phyloP scores from a whole-genome alignment of 2,797 vertebrate species.

The Chiroxiphia lanceolata region DNA sequence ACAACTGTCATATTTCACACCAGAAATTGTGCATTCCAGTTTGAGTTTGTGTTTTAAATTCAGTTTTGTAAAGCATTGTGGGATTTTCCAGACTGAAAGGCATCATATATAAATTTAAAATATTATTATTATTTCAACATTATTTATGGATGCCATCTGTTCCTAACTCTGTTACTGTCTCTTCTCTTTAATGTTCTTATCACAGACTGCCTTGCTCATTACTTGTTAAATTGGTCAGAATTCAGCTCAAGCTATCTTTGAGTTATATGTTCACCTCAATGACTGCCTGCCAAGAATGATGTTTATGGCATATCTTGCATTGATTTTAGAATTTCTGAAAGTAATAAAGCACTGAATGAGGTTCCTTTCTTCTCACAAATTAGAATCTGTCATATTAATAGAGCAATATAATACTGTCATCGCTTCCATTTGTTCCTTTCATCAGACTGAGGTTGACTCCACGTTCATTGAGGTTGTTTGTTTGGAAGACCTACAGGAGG shows the following conservation, averaged over 20 bases:
- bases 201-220: slow-evolving; percentile 52
- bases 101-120: slow-evolving; percentile 64
- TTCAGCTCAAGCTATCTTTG: slow-evolving; percentile 56
- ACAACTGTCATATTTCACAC: slow-evolving; percentile 59
- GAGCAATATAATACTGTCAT: slow-evolving; percentile 51
- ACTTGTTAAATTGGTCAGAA: slow-evolving; percentile 63
- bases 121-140: slow-evolving; percentile 62
- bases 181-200: slow-evolving; percentile 59
- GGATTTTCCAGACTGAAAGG: slow-evolving; percentile 54
- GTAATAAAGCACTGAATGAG: slow-evolving; percentile 57
- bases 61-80: slow-evolving; percentile 35
- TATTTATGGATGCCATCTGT: slow-evolving; percentile 61
- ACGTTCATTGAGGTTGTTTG: not conserved
- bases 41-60: slow-evolving; percentile 40
- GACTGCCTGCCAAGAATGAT: slow-evolving; percentile 55
- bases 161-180: slow-evolving; percentile 40
- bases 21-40: slow-evolving; percentile 33
- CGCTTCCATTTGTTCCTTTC: slow-evolving; percentile 11
- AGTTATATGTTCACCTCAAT: slow-evolving; percentile 68
- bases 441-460: not conserved
- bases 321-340: slow-evolving; percentile 68
- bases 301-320: slow-evolving; percentile 61
- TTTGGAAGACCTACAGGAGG: slow-evolving; percentile 4
- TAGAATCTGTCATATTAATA: slow-evolving; percentile 65
- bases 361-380: slow-evolving; percentile 66